phyloP scores from a whole-genome alignment of 1,140 invertebrate species.

The Piezodorus guildinii region DNA sequence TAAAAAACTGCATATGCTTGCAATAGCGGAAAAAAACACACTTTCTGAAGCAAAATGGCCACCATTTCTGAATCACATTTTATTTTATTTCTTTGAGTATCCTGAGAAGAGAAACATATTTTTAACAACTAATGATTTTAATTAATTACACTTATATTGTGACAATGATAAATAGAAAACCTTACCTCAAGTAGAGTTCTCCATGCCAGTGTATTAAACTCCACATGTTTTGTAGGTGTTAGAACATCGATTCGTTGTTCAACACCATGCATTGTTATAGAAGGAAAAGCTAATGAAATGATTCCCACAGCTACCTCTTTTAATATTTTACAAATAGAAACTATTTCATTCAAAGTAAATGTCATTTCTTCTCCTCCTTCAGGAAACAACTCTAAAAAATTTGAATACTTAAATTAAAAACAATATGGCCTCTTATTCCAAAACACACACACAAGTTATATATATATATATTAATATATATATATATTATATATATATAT shows the following conservation, averaged over 20 bases:
- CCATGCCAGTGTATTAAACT: neutral
- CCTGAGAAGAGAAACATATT: neutral
- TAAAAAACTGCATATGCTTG: no score
- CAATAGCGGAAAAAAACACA: no score
- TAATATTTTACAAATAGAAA: slow-evolving; percentile 16
- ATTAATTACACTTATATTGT: neutral
- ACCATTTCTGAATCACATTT: no score
- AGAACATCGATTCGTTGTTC: slow-evolving; percentile 4
- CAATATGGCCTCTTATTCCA: no score
- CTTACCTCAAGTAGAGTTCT: slow-evolving; percentile 1
- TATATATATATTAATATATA: no score
- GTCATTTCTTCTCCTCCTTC: neutral
- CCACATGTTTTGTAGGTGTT: neutral
- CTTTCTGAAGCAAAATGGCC: no score
- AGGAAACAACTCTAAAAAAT: neutral
- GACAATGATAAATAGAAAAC: no score
- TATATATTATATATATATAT: no score
- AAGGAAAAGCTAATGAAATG: slow-evolving; percentile 12
- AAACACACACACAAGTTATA: no score
- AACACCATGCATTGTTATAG: neutral
- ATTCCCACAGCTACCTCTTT: slow-evolving; percentile 20
- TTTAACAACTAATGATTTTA: neutral
- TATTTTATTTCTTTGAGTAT: no score
- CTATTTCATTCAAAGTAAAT: slow-evolving; percentile 13
- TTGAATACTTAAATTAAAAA: no score